Conservation (phyloP, 1,140 invertebrate genomes). For the Phocides pigmalion region DNA sequence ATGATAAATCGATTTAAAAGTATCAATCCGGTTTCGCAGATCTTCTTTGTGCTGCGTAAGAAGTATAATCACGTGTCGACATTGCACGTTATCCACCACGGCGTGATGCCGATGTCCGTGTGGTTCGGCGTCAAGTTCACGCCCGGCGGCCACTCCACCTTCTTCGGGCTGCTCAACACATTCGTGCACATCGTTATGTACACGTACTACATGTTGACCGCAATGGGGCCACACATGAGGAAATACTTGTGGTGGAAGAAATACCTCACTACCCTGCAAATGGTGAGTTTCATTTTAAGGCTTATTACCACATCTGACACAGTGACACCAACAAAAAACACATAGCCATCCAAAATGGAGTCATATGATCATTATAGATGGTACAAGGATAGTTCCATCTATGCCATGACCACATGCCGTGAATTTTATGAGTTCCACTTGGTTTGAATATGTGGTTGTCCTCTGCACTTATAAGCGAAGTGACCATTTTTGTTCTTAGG, state of each 20-base stretch:
- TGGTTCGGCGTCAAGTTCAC: conserved; percentile 99
- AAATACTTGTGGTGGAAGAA: conserved; percentile 97
- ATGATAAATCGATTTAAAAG: no score
- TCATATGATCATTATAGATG: no score
- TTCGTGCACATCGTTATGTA: conserved; percentile 95
- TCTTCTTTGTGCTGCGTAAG: conserved; percentile 97
- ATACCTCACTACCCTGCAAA: conserved; percentile 94
- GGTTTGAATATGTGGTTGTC: no score
- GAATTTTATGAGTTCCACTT: no score
- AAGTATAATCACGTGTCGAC: conserved; percentile 97
- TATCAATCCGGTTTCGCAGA: conserved; percentile 82
- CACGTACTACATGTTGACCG: conserved; percentile 93
- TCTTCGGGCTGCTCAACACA: conserved; percentile 94
- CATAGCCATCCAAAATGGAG: no score
- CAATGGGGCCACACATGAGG: conserved; percentile 92
- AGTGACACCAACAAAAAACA: no score
- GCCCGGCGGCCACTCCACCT: conserved; percentile 93
- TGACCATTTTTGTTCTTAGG: no score
- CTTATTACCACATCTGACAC: no score
- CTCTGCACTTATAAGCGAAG: no score
- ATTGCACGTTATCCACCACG: conserved; percentile 98
- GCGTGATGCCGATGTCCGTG: conserved; percentile 97
- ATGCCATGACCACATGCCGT: no score
- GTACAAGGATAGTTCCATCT: no score
- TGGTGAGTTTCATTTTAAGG: conserved; percentile 84